phyloP scores from a whole-genome alignment of 92 coral and sea anemone species.

The Palythoa grandiflora region DNA sequence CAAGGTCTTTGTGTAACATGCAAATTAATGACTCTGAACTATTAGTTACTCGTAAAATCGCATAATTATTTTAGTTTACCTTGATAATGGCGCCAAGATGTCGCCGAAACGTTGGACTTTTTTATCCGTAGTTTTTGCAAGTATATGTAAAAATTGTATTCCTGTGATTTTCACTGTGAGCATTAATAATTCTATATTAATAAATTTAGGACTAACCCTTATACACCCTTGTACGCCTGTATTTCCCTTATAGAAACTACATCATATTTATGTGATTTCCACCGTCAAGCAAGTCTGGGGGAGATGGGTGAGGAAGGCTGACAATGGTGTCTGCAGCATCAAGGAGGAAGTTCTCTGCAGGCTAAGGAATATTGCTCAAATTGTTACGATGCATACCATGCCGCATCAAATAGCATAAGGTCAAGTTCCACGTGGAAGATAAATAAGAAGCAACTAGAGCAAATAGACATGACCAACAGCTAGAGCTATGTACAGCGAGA shows the following conservation, averaged over 20 bases:
- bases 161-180: background rate
- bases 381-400: background rate
- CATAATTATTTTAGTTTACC: no score
- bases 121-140: no score
- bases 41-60: no score
- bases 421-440: slow-evolving; percentile 35
- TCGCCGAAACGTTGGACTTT: no score
- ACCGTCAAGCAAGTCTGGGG: slow-evolving; percentile 69
- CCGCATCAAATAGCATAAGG: slow-evolving; percentile 29
- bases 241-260: background rate
- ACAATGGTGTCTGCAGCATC: slow-evolving; percentile 32
- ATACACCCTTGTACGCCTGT: background rate
- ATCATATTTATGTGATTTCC: background rate
- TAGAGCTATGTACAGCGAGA: slow-evolving; percentile 20
- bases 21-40: no score
- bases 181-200: background rate
- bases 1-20: no score
- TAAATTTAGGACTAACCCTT: background rate
- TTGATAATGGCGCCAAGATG: no score
- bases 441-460: slow-evolving; percentile 47
- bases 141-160: no score
- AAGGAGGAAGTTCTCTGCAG: slow-evolving; percentile 44
- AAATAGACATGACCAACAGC: slow-evolving; percentile 42
- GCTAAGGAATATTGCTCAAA: slow-evolving; percentile 44
- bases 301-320: slow-evolving; percentile 52